A percentile compares a stretch with the other conserved stretches of the same genome.
Evolutionary conservation across 1,140 invertebrate genomes (phyloP).

Genomic region (Mamestra configurata): DNA sequence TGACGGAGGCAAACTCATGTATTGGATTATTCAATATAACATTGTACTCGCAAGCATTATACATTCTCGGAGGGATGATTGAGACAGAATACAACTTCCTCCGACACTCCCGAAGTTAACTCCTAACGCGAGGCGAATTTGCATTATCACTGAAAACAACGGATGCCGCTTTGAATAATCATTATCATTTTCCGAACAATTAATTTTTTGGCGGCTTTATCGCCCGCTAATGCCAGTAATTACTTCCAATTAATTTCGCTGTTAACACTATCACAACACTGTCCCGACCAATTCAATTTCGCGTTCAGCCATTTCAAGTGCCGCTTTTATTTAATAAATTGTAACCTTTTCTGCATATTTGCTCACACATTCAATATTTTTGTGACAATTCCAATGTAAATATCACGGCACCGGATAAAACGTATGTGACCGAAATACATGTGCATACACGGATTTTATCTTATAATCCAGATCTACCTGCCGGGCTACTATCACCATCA

Average conservation of each 20-base stretch:
- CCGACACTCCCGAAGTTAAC: constrained; percentile 50
- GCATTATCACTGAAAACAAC: constrained; percentile 43
- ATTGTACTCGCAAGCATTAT: constrained; percentile 59
- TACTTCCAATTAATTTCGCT: constrained; percentile 33
- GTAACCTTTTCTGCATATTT: constrained; percentile 7
- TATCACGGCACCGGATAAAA: constrained; percentile 10
- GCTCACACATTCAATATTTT: constrained; percentile 26
- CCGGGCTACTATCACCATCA: background rate
- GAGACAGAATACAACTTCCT: constrained; percentile 53
- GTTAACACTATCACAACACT: constrained; percentile 47
- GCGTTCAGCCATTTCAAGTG: background rate
- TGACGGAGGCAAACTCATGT: constrained; percentile 29
- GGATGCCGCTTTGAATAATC: constrained; percentile 46
- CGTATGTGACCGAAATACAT: constrained; percentile 33
- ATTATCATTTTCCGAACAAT: constrained; percentile 37
- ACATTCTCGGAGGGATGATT: constrained; percentile 58
- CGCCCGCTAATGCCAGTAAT: constrained; percentile 42
- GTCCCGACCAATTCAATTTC: constrained; percentile 14
- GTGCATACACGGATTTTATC: constrained; percentile 19
- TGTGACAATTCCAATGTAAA: constrained; percentile 31
- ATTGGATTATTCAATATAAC: constrained; percentile 64
- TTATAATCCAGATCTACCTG: constrained; percentile 25
- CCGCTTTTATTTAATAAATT: constrained; percentile 6
- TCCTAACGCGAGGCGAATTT: constrained; percentile 41
- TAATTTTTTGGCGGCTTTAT: constrained; percentile 43